Conservation (phyloP, 2,888 invertebrate genomes). For the Philereme vetulata region DNA sequence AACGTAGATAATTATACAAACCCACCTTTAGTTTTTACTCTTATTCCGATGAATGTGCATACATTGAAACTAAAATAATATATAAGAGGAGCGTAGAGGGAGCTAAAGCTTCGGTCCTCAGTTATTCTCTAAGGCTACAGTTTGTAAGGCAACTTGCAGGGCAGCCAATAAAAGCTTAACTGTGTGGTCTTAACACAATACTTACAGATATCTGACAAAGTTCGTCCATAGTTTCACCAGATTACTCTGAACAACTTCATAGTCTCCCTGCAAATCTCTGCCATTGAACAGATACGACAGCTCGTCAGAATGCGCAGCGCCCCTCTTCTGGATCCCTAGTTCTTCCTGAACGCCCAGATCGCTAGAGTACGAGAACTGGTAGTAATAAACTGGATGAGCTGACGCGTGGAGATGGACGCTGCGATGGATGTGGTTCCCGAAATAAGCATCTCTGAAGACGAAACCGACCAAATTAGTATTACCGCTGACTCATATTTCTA, state of each 20-base stretch:
- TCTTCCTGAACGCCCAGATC: constrained; percentile 58
- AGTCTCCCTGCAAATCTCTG: constrained; percentile 51
- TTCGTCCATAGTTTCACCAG: constrained; percentile 66
- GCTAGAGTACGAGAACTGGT: constrained; percentile 67
- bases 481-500: background rate
- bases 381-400: constrained; percentile 59
- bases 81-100: no score
- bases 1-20: no score
- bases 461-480: background rate
- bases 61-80: no score
- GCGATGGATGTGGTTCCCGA: constrained; percentile 64
- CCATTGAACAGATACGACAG: constrained; percentile 66
- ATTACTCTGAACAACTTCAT: constrained; percentile 55
- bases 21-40: no score
- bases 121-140: no score
- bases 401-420: constrained; percentile 60
- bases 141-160: no score
- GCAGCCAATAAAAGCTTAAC: no score
- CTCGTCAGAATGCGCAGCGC: constrained; percentile 75
- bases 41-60: no score
- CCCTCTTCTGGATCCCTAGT: constrained; percentile 54
- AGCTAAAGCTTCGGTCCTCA: no score
- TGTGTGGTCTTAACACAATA: constrained; percentile 16
- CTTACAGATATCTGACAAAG: constrained; percentile 73
- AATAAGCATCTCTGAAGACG: constrained; percentile 67